Conservation (phyloP, 2,797 vertebrate species). For the Coranthus polyacanthus region DNA sequence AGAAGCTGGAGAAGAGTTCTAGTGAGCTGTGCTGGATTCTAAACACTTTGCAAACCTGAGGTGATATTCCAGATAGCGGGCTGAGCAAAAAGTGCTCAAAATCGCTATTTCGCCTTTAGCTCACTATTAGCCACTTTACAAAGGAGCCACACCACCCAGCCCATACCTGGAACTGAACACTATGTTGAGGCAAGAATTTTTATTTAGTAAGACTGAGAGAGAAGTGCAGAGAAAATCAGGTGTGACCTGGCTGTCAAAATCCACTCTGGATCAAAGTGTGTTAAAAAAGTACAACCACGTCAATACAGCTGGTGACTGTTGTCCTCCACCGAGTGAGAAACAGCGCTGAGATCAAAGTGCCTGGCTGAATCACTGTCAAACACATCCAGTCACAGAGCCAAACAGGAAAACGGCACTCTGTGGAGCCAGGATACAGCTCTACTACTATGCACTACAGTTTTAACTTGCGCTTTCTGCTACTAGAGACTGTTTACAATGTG, state of each 20-base stretch:
- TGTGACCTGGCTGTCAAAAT: conserved; percentile 67
- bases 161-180: conserved; percentile 58
- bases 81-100: conserved; percentile 69
- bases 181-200: conserved; percentile 58
- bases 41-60: conserved; percentile 79
- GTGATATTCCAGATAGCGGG: conserved; percentile 73
- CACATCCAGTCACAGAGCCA: conserved; percentile 47
- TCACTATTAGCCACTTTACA: conserved; percentile 63
- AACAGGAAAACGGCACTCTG: conserved; percentile 40
- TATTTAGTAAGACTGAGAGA: conserved; percentile 68
- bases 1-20: conserved; percentile 67
- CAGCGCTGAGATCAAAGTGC: conserved; percentile 53
- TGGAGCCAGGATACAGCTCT: conserved; percentile 41
- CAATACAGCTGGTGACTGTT: conserved; percentile 55
- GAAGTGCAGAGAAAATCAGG: conserved; percentile 59
- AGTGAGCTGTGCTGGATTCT: conserved; percentile 65
- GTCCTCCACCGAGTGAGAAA: conserved; percentile 51
- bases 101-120: conserved; percentile 72
- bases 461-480: conserved; percentile 13
- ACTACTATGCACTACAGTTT: conserved; percentile 22
- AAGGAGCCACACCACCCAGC: conserved; percentile 47
- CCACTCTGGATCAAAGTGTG: conserved; percentile 59
- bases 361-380: conserved; percentile 60
- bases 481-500: conserved; percentile 7
- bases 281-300: conserved; percentile 43